A percentile compares a stretch with the other conserved stretches of the same genome.
These are phyloP conservation scores for Eurystomus glaucurus DNA, from an alignment of 2,797 vertebrate species.

Conservation along the genomic window DNA sequence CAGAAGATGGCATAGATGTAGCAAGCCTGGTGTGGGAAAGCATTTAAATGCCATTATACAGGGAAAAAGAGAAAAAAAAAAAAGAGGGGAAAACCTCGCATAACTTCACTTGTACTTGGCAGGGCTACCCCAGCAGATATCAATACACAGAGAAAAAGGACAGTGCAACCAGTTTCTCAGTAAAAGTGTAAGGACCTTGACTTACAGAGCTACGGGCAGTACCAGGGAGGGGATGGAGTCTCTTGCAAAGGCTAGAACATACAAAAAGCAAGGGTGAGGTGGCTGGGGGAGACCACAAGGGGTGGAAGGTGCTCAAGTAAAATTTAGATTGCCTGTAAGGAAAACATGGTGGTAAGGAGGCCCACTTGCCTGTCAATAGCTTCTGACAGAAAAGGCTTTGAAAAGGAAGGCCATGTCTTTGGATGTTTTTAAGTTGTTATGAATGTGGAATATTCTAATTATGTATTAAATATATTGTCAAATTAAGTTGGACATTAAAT, in stretches of 20 bases:
- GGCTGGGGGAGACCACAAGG: not conserved
- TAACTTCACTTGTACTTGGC: not conserved
- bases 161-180: not conserved
- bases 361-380: not conserved
- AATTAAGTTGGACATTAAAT: not conserved
- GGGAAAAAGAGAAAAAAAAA: fast-evolving
- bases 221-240: not conserved
- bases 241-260: not conserved
- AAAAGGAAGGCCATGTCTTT: not conserved
- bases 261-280: fast-evolving
- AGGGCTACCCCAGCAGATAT: not conserved
- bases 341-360: fast-evolving
- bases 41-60: not conserved
- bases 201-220: not conserved
- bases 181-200: not conserved
- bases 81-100: not conserved
- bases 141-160: not conserved
- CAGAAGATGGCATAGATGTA: constrained; percentile 71
- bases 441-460: not conserved
- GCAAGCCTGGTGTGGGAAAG: not conserved
- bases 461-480: not conserved
- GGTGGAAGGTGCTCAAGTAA: not conserved
- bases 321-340: not conserved
- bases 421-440: not conserved
- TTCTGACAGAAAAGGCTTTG: not conserved